phyloP scores from a whole-genome alignment of 2,113 vertebrate genomes.

The Athene noctua region DNA sequence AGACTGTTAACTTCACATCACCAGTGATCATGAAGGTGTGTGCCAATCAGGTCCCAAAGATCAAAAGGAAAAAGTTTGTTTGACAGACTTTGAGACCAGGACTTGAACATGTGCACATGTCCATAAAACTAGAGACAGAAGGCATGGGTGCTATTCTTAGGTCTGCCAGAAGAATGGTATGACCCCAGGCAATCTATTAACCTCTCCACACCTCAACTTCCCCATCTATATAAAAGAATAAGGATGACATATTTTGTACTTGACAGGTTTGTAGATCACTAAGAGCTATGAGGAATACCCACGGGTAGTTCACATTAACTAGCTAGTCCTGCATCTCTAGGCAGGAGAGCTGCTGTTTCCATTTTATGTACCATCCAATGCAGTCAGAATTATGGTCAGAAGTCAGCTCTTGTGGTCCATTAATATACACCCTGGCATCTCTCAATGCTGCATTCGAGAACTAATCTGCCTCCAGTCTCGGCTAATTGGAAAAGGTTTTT shows the following conservation, averaged over 20 bases:
- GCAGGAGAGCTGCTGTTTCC: neutral
- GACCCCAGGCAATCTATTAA: constrained; percentile 48
- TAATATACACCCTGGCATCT: constrained; percentile 32
- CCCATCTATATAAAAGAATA: neutral
- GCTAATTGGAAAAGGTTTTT: constrained; percentile 74
- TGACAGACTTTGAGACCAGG: neutral
- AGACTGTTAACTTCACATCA: neutral
- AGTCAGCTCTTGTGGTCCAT: constrained; percentile 8
- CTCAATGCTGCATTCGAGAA: constrained; percentile 18
- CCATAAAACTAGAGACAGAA: neutral
- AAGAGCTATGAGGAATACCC: neutral
- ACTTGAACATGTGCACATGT: neutral
- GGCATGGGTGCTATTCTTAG: neutral
- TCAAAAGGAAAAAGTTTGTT: neutral
- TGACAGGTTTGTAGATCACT: constrained; percentile 49
- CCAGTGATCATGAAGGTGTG: neutral
- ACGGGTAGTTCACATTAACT: neutral
- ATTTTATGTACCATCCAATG: neutral
- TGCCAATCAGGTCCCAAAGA: neutral
- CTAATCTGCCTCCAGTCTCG: constrained; percentile 64
- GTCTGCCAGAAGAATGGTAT: neutral
- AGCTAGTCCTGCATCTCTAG: neutral
- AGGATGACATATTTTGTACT: constrained; percentile 17
- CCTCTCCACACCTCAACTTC: constrained; percentile 6
- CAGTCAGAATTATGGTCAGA: constrained; percentile 21